Conservation (phyloP, 2,797 vertebrate genomes). For the Mormyrus hasselquistii region DNA sequence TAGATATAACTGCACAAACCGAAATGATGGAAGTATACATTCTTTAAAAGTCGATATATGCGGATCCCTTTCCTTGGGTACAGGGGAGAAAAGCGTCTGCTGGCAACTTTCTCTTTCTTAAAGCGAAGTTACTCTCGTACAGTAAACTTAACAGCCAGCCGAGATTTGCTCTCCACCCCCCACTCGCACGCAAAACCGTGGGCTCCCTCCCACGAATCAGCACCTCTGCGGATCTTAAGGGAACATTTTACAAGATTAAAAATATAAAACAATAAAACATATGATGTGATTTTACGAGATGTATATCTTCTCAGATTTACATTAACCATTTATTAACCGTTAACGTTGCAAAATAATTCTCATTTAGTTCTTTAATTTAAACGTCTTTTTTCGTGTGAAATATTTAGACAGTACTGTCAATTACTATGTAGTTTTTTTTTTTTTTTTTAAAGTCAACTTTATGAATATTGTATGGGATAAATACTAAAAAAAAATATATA, state of each 20-base stretch:
- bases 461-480: not conserved
- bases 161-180: conserved; percentile 9
- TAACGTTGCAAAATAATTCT: not conserved
- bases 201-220: not conserved
- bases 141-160: not conserved
- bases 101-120: not conserved
- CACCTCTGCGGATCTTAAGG: conserved; percentile 1
- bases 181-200: not conserved
- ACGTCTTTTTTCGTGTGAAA: not conserved
- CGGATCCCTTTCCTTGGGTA: not conserved
- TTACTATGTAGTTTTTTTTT: not conserved
- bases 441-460: not conserved
- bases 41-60: not conserved
- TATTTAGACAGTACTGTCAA: not conserved
- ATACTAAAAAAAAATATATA: no score
- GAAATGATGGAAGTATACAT: conserved; percentile 41
- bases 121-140: not conserved
- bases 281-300: not conserved
- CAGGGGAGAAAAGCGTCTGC: not conserved
- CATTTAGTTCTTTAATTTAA: not conserved
- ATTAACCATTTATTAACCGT: not conserved
- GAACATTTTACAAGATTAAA: not conserved
- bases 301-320: not conserved
- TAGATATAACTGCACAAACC: conserved; percentile 1
- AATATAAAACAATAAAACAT: not conserved